Evolutionary conservation across 2,888 invertebrate species (phyloP).

Genomic region (Scaptomyza flava): DNA sequence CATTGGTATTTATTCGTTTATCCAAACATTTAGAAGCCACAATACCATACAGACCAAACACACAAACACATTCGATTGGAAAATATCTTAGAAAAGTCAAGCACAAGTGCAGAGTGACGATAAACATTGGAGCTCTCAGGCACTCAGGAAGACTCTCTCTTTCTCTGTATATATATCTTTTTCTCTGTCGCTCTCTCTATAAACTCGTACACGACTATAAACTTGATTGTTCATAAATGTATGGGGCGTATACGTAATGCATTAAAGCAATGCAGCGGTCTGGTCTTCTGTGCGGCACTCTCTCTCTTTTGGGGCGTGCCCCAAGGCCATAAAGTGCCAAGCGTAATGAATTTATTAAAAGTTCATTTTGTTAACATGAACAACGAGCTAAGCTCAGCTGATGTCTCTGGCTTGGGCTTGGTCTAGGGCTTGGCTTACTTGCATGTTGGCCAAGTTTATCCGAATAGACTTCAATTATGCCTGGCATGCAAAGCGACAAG

Average conservation of each 20-base stretch:
- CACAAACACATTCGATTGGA: conserved; percentile 56
- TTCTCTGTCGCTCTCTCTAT: neutral
- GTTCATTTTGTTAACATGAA: conserved; percentile 56
- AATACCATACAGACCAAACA: conserved; percentile 27
- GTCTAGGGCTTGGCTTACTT: conserved; percentile 46
- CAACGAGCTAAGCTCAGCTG: conserved; percentile 10
- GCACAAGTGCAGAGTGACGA: conserved; percentile 66
- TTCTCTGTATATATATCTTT: neutral
- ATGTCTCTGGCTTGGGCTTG: conserved; percentile 31
- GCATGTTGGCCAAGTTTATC: conserved; percentile 75
- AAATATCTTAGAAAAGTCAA: conserved; percentile 72
- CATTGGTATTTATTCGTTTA: conserved; percentile 3
- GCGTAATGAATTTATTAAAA: conserved; percentile 78
- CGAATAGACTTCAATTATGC: conserved; percentile 67
- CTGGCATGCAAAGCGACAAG: conserved; percentile 68
- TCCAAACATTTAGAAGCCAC: conserved; percentile 1
- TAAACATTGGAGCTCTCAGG: conserved; percentile 52
- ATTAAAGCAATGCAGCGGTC: conserved; percentile 64
- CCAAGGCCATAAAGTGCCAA: conserved; percentile 57
- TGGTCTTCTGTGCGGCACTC: conserved; percentile 11
- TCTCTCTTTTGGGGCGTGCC: conserved; percentile 17
- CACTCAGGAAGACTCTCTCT: conserved; percentile 3
- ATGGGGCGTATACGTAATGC: conserved; percentile 80
- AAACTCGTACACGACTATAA: conserved; percentile 47
- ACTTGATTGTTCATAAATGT: conserved; percentile 78